These are phyloP conservation scores for Pteropus rufus DNA, from an alignment of 2,797 vertebrate species.

Conservation along the genomic window DNA sequence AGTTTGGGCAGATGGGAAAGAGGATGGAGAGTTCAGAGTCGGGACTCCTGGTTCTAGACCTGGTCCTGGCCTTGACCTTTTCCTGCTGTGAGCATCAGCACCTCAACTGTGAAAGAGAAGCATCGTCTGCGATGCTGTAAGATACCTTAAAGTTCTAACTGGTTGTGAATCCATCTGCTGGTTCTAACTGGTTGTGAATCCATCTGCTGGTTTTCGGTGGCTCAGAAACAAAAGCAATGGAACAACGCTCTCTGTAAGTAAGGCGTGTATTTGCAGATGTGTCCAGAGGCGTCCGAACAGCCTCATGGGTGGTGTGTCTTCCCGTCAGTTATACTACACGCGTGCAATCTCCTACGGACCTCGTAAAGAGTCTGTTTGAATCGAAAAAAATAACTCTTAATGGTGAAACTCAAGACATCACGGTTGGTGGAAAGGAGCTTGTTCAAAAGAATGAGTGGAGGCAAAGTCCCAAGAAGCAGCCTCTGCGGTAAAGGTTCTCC, in stretches of 20 bases:
- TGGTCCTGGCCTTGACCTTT: not conserved
- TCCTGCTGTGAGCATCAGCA: not conserved
- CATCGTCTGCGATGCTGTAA: not conserved
- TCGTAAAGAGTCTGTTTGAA: not conserved
- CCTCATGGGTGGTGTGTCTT: fast-evolving
- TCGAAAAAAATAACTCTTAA: not conserved
- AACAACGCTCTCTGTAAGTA: fast-evolving
- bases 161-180: fast-evolving
- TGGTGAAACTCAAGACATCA: not conserved
- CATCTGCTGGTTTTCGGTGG: fast-evolving
- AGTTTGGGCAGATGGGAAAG: not conserved
- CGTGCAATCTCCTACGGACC: fast-evolving
- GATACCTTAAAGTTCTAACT: not conserved
- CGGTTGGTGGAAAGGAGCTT: not conserved
- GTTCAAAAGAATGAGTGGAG: fast-evolving
- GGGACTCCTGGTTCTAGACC: no score
- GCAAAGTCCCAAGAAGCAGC: not conserved
- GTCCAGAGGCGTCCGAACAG: not conserved
- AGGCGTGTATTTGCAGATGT: fast-evolving
- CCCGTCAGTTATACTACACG: not conserved
- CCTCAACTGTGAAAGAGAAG: not conserved
- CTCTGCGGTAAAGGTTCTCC: fast-evolving
- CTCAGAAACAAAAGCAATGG: not conserved
- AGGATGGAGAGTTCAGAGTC: fast-evolving
- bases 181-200: not conserved